phyloP scores from a whole-genome alignment of 2,888 invertebrate species.

The Melieria crassipennis region DNA sequence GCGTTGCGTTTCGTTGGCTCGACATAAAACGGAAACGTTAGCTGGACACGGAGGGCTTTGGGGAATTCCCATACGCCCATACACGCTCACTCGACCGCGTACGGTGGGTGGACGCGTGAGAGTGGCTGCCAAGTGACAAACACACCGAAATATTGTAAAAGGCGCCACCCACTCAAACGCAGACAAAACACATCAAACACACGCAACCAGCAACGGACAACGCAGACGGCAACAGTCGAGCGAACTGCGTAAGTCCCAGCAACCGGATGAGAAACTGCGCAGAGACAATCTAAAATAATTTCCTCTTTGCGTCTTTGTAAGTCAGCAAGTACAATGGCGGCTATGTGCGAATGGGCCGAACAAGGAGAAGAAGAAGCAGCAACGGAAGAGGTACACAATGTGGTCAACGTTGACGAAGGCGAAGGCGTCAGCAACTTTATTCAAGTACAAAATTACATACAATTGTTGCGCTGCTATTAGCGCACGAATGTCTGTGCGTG shows the following conservation, averaged over 20 bases:
- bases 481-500: not conserved
- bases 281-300: constrained; percentile 30
- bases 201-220: constrained; percentile 26
- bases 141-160: not conserved
- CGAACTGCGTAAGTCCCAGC: too few species aligned
- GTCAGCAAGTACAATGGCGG: not conserved
- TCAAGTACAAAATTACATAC: not conserved
- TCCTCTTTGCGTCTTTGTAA: constrained; percentile 17
- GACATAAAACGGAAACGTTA: not conserved
- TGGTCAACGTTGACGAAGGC: too few species aligned
- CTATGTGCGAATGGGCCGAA: too few species aligned
- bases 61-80: not conserved
- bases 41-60: not conserved
- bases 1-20: too few species aligned
- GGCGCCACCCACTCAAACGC: not conserved
- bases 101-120: too few species aligned
- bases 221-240: not conserved
- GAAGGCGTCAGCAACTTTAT: too few species aligned
- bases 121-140: not conserved
- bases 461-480: not conserved
- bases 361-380: too few species aligned
- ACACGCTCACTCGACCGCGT: not conserved
- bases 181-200: constrained; percentile 8
- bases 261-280: constrained; percentile 8
- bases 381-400: too few species aligned